A percentile compares a stretch with the other conserved stretches of the same genome.
These are phyloP conservation scores for Hypothenemus hampei DNA, from an alignment of 1,140 invertebrate genomes.

Conservation along the genomic window DNA sequence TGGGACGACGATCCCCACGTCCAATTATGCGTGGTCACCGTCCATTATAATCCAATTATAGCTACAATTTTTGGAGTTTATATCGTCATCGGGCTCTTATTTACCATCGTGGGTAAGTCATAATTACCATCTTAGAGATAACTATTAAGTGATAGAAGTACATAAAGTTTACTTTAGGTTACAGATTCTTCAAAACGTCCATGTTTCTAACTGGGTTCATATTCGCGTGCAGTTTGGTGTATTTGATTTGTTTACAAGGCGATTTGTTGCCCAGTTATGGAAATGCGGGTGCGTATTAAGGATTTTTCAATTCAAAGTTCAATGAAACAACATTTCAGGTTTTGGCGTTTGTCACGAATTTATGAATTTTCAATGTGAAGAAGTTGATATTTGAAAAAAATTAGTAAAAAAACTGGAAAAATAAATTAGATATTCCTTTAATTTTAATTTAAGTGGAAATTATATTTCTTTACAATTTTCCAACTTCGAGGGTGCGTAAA, in stretches of 20 bases:
- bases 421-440: too few relatives aligned
- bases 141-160: background rate
- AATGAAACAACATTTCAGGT: too few relatives aligned
- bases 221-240: conserved; percentile 74
- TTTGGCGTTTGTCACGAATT: too few relatives aligned
- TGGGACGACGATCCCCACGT: conserved; percentile 36
- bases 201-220: conserved; percentile 86
- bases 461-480: too few relatives aligned
- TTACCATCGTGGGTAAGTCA: conserved; percentile 31
- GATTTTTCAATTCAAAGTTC: background rate
- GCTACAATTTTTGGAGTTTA: conserved; percentile 54
- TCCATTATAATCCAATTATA: conserved; percentile 52
- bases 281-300: conserved; percentile 55
- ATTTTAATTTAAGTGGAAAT: too few relatives aligned
- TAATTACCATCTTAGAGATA: background rate
- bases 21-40: conserved; percentile 49
- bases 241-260: conserved; percentile 73
- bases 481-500: too few relatives aligned
- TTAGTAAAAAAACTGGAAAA: too few relatives aligned
- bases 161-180: conserved; percentile 59
- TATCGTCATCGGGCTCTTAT: conserved; percentile 59
- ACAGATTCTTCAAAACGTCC: conserved; percentile 83
- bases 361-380: too few relatives aligned
- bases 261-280: conserved; percentile 67
- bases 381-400: too few relatives aligned